Percentiles rank a stretch among this genome's conserved stretches.
phyloP scores from a whole-genome alignment of 2,113 vertebrate species.

The Pontoporia blainvillei region DNA sequence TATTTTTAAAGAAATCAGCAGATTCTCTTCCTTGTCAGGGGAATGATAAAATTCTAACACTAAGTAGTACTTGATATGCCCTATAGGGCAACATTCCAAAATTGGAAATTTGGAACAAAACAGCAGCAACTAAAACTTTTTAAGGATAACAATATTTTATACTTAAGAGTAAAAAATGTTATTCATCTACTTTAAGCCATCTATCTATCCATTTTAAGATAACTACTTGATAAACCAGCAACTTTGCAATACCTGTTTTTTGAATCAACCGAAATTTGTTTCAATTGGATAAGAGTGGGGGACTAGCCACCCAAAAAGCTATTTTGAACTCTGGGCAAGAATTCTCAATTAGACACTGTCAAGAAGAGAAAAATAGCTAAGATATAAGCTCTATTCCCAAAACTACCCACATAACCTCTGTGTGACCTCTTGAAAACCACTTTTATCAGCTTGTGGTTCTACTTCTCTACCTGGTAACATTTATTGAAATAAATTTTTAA shows the following conservation, averaged over 20 bases:
- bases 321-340: not conserved
- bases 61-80: not conserved
- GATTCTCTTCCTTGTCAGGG: not conserved
- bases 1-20: conserved; percentile 5
- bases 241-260: not conserved
- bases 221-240: not conserved
- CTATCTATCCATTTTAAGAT: not conserved
- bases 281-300: not conserved
- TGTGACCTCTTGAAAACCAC: not conserved
- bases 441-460: not conserved
- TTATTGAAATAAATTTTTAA: not conserved
- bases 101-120: not conserved
- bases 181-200: not conserved
- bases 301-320: not conserved
- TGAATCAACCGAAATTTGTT: not conserved
- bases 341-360: not conserved
- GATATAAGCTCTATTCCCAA: not conserved
- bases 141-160: not conserved
- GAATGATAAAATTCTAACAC: not conserved
- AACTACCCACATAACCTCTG: not conserved
- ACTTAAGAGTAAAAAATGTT: not conserved
- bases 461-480: not conserved
- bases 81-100: not conserved
- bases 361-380: not conserved
- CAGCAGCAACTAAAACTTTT: not conserved